Conservation (phyloP, 2,797 vertebrate genomes). For the Sebastes minor region DNA sequence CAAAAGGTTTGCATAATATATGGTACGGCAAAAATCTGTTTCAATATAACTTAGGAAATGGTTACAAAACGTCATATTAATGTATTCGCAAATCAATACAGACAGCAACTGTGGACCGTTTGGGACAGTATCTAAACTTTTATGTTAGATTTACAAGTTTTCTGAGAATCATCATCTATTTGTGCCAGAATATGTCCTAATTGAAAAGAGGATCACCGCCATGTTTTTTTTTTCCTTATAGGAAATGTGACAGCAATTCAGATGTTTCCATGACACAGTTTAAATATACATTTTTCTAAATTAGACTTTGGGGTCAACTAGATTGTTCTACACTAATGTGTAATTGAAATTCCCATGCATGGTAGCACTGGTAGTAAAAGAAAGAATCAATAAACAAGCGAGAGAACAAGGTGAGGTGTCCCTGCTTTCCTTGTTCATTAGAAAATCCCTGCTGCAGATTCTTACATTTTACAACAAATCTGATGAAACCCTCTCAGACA, state of each 20-base stretch:
- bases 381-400: not conserved
- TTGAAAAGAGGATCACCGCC: not conserved
- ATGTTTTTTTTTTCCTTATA: not conserved
- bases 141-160: not conserved
- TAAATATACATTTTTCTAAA: not conserved
- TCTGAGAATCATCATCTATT: not conserved
- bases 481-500: not conserved
- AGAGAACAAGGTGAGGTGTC: not conserved
- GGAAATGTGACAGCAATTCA: not conserved
- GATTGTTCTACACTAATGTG: not conserved
- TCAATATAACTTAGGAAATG: not conserved
- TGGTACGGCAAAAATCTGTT: not conserved
- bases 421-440: not conserved
- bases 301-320: not conserved
- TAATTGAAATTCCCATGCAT: not conserved
- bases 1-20: not conserved
- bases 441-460: not conserved
- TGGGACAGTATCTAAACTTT: not conserved
- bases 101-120: not conserved
- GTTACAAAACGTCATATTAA: not conserved
- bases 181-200: not conserved
- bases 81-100: not conserved
- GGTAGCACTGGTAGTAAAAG: not conserved
- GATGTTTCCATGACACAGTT: not conserved
- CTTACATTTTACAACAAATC: not conserved